Base-by-base conservation (phyloP, 2,113 vertebrate species). In the Corythaixoides concolor region DNA sequence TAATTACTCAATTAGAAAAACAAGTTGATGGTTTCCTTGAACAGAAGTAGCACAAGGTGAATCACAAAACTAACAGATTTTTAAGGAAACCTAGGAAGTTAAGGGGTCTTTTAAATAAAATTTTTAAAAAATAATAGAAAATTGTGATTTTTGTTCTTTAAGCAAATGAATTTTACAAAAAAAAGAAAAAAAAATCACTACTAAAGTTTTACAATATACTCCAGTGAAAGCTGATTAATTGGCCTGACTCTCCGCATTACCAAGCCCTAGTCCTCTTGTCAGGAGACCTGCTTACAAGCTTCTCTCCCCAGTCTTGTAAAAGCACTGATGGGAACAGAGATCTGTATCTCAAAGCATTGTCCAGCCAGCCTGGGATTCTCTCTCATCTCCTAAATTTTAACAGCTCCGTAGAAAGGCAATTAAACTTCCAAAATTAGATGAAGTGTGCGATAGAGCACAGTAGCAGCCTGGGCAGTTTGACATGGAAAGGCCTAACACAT, bases 181-280 rank as follows among this genome's bases (percentile, higher is more conserved):
- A 53, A 93, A 55, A 53, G 92, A 35, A 28, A 67, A 76, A 33
- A 58, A 82, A 56, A 47, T 27, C 21, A 23, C 27, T 66, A 66
- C 45, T 56, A 6, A 72, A 89, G 50, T 92, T 97, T 92, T 95
- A 92, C 77, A 33, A 67, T 74, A 70, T 67, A 85, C 70, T 92
- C n/a, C 12, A 87, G 86, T 75, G 94, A 96, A 95, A 95, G 77
- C 63, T 90, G 94, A 93, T 97, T 89, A 97, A 95, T 91, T 89
- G 90, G 90, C 62, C 77, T 87, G 88, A 91, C 73, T 96, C 89
- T 92, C 35, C 84, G 89, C 89, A 86, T 93, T 91, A 94, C 90
- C 62, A 95, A 96, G 50, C 52, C 64, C n/a, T 97, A 97, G 96
- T 96, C 96, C 95, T 79, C 90, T 64, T 85, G 82, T 89, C 92